These are phyloP conservation scores for Onthophagus sagittarius DNA, from an alignment of 2,888 invertebrate species.

Conservation along the genomic window DNA sequence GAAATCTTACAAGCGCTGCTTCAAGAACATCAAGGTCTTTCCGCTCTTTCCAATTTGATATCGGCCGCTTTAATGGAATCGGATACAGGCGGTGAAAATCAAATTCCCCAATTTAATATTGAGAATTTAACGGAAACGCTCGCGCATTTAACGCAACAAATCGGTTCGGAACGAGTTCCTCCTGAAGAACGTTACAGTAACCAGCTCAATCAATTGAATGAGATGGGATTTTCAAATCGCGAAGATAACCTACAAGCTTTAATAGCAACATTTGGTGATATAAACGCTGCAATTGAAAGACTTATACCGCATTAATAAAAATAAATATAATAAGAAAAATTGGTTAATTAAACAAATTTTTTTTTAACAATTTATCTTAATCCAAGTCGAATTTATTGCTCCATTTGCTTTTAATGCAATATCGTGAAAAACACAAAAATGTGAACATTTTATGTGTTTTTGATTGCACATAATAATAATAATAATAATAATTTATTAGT, in stretches of 20 bases:
- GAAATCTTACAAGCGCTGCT: slow-evolving; percentile 79
- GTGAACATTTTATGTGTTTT: no score
- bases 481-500: no score
- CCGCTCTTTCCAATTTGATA: slow-evolving; percentile 61
- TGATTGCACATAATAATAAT: no score
- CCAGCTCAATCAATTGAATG: slow-evolving; percentile 89
- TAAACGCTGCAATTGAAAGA: slow-evolving; percentile 97
- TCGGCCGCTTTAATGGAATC: background rate
- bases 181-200: slow-evolving; percentile 94
- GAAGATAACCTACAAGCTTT: slow-evolving; percentile 97
- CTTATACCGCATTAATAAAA: slow-evolving; percentile 54
- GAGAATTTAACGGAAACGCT: slow-evolving; percentile 54
- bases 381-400: no score
- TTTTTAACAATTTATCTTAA: no score
- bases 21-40: slow-evolving; percentile 67
- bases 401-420: no score
- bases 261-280: slow-evolving; percentile 94
- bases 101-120: background rate
- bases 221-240: slow-evolving; percentile 97
- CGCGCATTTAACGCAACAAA: slow-evolving; percentile 44
- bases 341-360: no score
- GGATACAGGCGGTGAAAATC: background rate
- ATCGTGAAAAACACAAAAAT: no score
- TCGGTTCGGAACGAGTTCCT: background rate
- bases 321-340: no score